Percentiles rank a stretch among this genome's conserved stretches.
Conservation (phyloP, 2,113 vertebrate species). For the Clarias gariepinus region DNA sequence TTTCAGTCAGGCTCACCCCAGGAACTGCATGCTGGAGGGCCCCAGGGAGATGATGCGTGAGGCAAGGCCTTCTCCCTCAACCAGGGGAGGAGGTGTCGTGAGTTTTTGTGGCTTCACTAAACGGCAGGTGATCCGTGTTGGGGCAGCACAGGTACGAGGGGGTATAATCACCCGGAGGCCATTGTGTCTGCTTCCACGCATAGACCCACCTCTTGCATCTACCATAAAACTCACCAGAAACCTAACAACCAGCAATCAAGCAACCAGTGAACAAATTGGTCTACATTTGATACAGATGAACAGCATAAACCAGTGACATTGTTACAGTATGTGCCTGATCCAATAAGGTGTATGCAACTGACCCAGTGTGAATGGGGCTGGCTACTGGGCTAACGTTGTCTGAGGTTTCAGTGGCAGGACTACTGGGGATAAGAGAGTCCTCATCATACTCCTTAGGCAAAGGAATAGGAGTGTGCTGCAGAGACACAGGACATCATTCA, state of each 20-base stretch:
- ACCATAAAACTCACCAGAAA: conserved; percentile 99
- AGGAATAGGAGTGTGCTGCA: conserved; percentile 75
- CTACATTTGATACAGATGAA: background rate
- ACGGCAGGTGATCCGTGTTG: conserved; percentile 94
- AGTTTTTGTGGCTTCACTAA: conserved; percentile 95
- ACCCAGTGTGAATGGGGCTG: conserved; percentile 98
- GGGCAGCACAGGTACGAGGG: conserved; percentile 86
- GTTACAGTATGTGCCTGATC: background rate
- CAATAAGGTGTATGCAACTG: conserved; percentile 54
- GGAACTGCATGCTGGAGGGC: conserved; percentile 89
- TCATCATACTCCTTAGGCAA: conserved; percentile 92
- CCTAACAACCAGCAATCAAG: conserved; percentile 64
- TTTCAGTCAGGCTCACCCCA: conserved; percentile 77
- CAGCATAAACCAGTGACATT: background rate
- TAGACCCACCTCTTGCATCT: conserved; percentile 92
- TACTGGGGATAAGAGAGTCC: conserved; percentile 95
- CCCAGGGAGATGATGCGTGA: conserved; percentile 92
- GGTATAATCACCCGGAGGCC: conserved; percentile 92
- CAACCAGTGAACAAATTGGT: background rate
- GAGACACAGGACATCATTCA: conserved; percentile 41
- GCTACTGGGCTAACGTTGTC: conserved; percentile 98
- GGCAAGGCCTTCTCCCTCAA: conserved; percentile 90
- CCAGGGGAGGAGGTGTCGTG: conserved; percentile 82
- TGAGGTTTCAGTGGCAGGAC: conserved; percentile 94
- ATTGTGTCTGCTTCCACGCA: conserved; percentile 92